A percentile compares a stretch with the other conserved stretches of the same genome.
Conservation (phyloP, 2,797 vertebrate genomes). For the Rhincodon typus region DNA sequence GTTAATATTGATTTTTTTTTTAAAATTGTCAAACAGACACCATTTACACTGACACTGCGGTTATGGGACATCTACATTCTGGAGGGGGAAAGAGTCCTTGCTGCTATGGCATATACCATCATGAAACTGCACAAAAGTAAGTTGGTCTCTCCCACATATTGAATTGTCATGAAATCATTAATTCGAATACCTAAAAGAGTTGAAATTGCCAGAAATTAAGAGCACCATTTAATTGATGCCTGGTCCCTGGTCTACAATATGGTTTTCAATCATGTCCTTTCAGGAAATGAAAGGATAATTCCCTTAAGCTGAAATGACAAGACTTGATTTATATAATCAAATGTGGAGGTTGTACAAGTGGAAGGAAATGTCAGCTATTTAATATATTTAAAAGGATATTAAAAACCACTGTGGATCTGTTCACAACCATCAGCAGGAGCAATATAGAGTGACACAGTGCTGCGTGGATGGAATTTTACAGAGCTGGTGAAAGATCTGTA, state of each 20-base stretch:
- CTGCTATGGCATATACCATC: conserved; percentile 71
- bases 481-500: no score
- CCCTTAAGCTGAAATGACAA: not conserved
- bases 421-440: not conserved
- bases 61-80: conserved; percentile 80
- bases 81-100: conserved; percentile 69
- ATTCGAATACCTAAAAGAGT: not conserved
- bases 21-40: conserved; percentile 59
- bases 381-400: not conserved
- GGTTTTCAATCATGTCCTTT: not conserved
- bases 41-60: conserved; percentile 73
- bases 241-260: not conserved
- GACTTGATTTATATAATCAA: not conserved
- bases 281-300: not conserved
- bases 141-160: conserved; percentile 41
- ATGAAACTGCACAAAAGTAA: conserved; percentile 82
- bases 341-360: not conserved
- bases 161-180: not conserved
- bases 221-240: not conserved
- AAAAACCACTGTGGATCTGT: not conserved
- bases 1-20: not conserved
- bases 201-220: not conserved
- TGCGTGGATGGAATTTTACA: no score
- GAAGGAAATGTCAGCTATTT: not conserved
- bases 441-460: not conserved